Conservation (phyloP, 1,140 invertebrate genomes). For the Drosophila ironensis region DNA sequence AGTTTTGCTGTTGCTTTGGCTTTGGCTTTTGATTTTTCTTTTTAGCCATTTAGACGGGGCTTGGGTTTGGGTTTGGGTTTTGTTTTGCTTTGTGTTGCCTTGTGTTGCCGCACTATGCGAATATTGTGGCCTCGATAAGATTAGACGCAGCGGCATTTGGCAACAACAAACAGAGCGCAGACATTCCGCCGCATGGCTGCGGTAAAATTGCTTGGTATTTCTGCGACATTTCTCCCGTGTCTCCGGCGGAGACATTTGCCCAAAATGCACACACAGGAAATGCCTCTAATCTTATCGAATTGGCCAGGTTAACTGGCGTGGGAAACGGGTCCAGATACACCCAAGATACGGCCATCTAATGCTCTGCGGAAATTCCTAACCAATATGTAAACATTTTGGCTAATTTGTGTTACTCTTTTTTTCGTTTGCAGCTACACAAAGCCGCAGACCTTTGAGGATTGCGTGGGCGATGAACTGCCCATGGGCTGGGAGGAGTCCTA, state of each 20-base stretch:
- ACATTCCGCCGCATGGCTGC: constrained; percentile 59
- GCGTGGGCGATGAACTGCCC: constrained; percentile 97
- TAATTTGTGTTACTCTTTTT: neutral
- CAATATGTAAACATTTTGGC: constrained; percentile 53
- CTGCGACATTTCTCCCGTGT: constrained; percentile 21
- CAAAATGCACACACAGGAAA: constrained; percentile 77
- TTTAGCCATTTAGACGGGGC: neutral
- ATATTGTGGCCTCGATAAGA: constrained; percentile 71
- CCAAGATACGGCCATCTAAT: constrained; percentile 40
- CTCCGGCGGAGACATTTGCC: constrained; percentile 29
- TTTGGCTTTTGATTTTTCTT: neutral
- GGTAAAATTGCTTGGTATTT: constrained; percentile 57
- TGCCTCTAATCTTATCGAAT: constrained; percentile 71
- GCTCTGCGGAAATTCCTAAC: constrained; percentile 52
- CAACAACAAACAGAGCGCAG: constrained; percentile 48
- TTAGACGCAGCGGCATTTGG: constrained; percentile 59
- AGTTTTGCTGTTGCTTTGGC: too few relatives aligned
- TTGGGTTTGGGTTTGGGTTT: neutral
- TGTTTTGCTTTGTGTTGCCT: constrained; percentile 37
- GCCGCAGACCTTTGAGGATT: constrained; percentile 98
- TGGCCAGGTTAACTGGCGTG: constrained; percentile 59
- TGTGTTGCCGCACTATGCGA: constrained; percentile 42
- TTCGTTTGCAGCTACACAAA: constrained; percentile 93
- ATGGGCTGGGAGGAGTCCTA: constrained; percentile 98
- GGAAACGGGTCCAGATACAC: constrained; percentile 61